Percentiles rank a stretch among this genome's conserved stretches.
phyloP scores from a whole-genome alignment of 2,888 invertebrate species.

The Lamellibrachia columna region DNA sequence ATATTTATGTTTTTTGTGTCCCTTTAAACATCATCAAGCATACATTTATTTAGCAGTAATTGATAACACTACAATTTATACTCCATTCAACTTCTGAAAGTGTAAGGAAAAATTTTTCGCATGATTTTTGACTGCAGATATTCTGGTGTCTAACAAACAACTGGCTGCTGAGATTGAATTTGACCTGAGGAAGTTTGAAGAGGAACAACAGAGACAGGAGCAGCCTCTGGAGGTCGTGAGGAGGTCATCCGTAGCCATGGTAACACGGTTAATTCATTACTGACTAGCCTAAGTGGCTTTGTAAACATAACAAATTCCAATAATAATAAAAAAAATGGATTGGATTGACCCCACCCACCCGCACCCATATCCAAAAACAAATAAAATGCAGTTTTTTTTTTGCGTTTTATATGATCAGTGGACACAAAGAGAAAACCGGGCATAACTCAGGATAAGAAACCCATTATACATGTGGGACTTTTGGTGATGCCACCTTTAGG shows the following conservation, averaged over 20 bases:
- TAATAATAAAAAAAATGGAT: no score
- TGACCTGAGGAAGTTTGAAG: conserved; percentile 65
- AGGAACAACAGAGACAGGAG: conserved; percentile 25
- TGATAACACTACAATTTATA: background rate
- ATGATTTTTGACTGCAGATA: conserved; percentile 51
- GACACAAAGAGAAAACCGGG: background rate
- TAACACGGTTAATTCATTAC: background rate
- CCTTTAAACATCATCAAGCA: background rate
- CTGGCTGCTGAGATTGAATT: conserved; percentile 67
- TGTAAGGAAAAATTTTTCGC: no score
- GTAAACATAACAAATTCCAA: no score
- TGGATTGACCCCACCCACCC: no score
- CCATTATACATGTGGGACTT: background rate
- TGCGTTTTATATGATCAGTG: background rate
- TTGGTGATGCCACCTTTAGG: background rate
- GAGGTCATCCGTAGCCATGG: background rate
- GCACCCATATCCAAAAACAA: no score
- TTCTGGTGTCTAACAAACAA: conserved; percentile 66
- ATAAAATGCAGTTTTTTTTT: no score
- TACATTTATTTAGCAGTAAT: background rate
- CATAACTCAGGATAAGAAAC: background rate
- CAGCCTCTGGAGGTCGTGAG: background rate
- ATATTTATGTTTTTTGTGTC: background rate
- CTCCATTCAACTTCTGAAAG: no score
- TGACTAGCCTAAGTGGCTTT: background rate